These are phyloP conservation scores for Pterocles gutturalis DNA, from an alignment of 2,113 vertebrate species.

Conservation along the genomic window DNA sequence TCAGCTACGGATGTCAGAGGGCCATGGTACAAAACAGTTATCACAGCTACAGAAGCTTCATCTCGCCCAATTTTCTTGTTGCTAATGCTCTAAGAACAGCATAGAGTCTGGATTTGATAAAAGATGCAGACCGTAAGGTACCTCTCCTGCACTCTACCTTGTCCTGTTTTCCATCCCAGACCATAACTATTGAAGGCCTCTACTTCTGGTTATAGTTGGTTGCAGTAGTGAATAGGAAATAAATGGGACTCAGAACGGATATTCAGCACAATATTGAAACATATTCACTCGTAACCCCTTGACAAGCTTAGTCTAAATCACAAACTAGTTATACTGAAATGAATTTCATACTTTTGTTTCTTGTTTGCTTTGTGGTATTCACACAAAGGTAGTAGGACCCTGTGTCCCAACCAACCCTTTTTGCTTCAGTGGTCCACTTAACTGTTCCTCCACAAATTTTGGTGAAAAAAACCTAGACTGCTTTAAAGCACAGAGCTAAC, in stretches of 20 bases:
- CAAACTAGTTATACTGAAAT: background rate
- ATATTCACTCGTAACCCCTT: background rate
- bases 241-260: background rate
- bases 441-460: background rate
- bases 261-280: background rate
- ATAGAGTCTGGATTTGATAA: background rate
- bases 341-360: background rate
- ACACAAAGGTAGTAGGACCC: fast-evolving
- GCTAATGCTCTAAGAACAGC: background rate
- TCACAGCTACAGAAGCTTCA: background rate
- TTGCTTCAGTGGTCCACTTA: background rate
- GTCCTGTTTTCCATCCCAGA: background rate
- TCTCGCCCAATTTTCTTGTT: background rate
- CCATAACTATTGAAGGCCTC: background rate
- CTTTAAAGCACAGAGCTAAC: background rate
- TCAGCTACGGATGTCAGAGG: background rate
- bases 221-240: background rate
- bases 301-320: background rate
- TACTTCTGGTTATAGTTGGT: background rate
- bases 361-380: background rate
- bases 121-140: background rate
- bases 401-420: background rate
- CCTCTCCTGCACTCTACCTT: background rate
- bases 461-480: fast-evolving
- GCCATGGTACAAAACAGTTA: background rate